Evolutionary conservation across 2,113 vertebrate genomes (phyloP).

Genomic region (Chionomys nivalis): DNA sequence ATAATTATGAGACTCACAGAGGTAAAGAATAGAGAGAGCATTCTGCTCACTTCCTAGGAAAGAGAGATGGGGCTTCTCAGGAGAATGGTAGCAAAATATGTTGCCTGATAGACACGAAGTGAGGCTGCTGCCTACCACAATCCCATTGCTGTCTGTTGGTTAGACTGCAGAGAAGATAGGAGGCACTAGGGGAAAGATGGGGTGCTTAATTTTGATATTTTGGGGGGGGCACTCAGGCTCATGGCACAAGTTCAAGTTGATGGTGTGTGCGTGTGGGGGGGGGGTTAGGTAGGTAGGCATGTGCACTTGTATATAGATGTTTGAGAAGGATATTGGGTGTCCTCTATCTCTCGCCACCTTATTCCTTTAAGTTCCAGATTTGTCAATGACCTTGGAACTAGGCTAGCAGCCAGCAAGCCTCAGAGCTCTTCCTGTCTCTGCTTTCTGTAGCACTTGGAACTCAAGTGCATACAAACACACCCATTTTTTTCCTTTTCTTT

Average conservation of each 20-base stretch:
- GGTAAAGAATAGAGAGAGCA: not conserved
- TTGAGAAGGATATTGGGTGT: not conserved
- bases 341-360: not conserved
- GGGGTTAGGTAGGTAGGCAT: not conserved
- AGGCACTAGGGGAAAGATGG: not conserved
- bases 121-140: not conserved
- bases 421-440: not conserved
- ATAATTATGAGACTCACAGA: slow-evolving; percentile 24
- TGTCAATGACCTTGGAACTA: not conserved
- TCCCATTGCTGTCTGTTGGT: not conserved
- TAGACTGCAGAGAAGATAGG: not conserved
- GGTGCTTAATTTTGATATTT: not conserved
- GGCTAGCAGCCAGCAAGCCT: not conserved
- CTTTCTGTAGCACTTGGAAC: not conserved
- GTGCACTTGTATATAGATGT: not conserved
- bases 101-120: not conserved
- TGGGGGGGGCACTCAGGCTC: not conserved
- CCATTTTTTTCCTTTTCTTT: too few relatives aligned
- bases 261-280: not conserved
- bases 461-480: not conserved
- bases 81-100: not conserved
- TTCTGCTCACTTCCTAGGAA: slow-evolving; percentile 30
- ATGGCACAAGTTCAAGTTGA: not conserved
- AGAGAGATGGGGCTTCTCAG: not conserved
- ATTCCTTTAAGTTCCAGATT: not conserved